Percentiles rank a stretch among this genome's conserved stretches.
Conservation (phyloP, 2,797 vertebrate species). For the Cossypha caffra region DNA sequence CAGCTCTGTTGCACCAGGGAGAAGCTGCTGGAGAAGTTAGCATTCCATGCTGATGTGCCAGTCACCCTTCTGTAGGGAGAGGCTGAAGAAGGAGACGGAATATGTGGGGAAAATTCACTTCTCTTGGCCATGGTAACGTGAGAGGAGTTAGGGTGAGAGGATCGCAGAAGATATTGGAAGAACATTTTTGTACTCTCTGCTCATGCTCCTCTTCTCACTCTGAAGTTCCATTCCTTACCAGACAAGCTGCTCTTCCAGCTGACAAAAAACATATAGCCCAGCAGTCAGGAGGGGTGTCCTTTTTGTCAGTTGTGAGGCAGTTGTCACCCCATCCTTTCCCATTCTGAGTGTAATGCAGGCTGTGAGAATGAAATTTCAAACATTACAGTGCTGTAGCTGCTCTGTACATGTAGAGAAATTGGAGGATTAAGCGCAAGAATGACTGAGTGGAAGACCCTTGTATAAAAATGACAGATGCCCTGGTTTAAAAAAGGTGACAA, state of each 20-base stretch:
- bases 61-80: not conserved
- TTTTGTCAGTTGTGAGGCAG: not conserved
- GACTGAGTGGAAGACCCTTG: constrained; percentile 20
- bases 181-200: not conserved
- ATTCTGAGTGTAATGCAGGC: not conserved
- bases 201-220: not conserved
- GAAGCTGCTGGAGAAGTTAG: not conserved
- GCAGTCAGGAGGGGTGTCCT: not conserved
- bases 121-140: fast-evolving
- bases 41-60: fast-evolving
- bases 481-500: constrained; percentile 73
- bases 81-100: not conserved
- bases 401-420: not conserved
- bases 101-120: not conserved
- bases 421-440: not conserved
- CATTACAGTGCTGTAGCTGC: not conserved
- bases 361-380: not conserved
- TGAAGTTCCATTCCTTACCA: not conserved
- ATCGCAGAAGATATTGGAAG: not conserved
- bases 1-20: not conserved
- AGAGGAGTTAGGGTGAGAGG: not conserved
- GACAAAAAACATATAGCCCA: constrained; percentile 25
- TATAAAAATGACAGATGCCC: constrained; percentile 62
- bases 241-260: not conserved
- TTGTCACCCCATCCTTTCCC: not conserved